These are phyloP conservation scores for Pyrgilauda ruficollis DNA, from an alignment of 2,113 vertebrate genomes.

Conservation along the genomic window DNA sequence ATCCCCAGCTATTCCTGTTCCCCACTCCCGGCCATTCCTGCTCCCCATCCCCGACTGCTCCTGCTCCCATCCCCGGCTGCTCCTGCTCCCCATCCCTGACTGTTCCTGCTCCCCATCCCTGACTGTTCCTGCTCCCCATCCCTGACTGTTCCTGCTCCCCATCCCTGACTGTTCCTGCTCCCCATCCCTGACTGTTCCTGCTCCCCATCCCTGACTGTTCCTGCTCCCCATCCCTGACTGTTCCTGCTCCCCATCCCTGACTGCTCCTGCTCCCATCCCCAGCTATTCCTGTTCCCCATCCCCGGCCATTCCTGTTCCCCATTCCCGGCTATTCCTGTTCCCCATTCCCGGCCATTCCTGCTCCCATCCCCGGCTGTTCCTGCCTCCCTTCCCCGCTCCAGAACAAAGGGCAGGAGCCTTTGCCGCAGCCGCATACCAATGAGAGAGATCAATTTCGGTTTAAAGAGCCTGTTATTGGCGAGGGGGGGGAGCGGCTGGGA, in stretches of 20 bases:
- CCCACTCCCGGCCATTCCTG: neutral
- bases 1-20: too few relatives aligned
- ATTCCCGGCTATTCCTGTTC: too few relatives aligned
- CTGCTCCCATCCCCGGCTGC: too few relatives aligned
- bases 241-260: neutral
- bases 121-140: too few relatives aligned
- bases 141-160: neutral
- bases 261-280: too few relatives aligned
- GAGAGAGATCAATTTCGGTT: constrained; percentile 22
- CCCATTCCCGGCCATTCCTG: too few relatives aligned
- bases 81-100: too few relatives aligned
- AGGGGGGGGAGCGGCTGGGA: neutral
- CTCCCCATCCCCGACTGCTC: neutral
- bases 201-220: too few relatives aligned
- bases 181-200: neutral
- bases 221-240: neutral
- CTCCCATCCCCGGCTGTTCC: too few relatives aligned
- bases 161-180: too few relatives aligned
- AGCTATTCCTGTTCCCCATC: too few relatives aligned
- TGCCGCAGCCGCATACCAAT: constrained; percentile 4
- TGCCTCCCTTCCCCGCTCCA: neutral
- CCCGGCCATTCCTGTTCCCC: too few relatives aligned
- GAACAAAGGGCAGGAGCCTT: constrained; percentile 23
- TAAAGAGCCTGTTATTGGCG: constrained; percentile 13
- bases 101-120: neutral